Percentiles rank a stretch among this genome's conserved stretches.
phyloP scores from a whole-genome alignment of 2,113 vertebrate species.

The Agelaius tricolor region DNA sequence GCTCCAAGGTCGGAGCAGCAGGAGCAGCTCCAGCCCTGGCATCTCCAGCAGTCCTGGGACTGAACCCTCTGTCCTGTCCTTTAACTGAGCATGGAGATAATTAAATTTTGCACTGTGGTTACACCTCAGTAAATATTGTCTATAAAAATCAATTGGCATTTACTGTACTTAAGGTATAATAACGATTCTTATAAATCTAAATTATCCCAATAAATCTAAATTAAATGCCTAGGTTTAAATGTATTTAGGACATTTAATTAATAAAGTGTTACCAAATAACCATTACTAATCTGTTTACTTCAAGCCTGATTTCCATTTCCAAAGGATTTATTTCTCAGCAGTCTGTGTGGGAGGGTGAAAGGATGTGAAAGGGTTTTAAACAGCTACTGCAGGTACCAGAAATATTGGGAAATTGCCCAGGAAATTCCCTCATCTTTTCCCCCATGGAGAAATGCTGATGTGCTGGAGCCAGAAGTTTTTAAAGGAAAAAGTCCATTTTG shows the following conservation, averaged over 20 bases:
- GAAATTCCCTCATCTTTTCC: neutral
- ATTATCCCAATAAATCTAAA: slow-evolving; percentile 77
- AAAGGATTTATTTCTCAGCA: slow-evolving; percentile 64
- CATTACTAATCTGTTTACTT: slow-evolving; percentile 75
- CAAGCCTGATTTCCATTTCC: slow-evolving; percentile 61
- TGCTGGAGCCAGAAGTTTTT: neutral
- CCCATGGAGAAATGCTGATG: neutral
- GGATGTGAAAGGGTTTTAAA: slow-evolving; percentile 32
- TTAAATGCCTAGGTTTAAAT: slow-evolving; percentile 71
- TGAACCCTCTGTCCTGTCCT: neutral
- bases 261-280: slow-evolving; percentile 69
- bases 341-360: slow-evolving; percentile 2
- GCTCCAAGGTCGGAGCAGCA: neutral
- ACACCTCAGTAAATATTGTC: slow-evolving; percentile 72
- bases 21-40: neutral
- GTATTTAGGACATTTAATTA: slow-evolving; percentile 70
- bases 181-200: slow-evolving; percentile 75
- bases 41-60: neutral
- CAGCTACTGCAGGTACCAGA: slow-evolving; percentile 43
- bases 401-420: neutral
- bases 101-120: slow-evolving; percentile 62
- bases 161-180: slow-evolving; percentile 72
- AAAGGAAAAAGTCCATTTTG: neutral
- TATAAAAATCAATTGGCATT: slow-evolving; percentile 71
- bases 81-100: slow-evolving; percentile 46